These are phyloP conservation scores for Acronicta psi DNA, from an alignment of 2,888 invertebrate genomes.

Conservation along the genomic window DNA sequence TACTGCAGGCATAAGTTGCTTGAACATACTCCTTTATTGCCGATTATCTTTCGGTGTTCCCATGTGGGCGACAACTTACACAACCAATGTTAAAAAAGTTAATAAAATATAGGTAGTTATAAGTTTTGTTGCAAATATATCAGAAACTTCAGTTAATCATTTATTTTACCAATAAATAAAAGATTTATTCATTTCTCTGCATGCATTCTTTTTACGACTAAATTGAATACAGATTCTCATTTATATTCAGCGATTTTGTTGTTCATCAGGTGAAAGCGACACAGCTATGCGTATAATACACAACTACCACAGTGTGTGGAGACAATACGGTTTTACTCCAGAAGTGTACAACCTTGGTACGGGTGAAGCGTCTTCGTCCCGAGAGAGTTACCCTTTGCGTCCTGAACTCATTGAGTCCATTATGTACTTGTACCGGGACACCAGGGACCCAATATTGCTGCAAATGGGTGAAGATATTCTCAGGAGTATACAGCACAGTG, in stretches of 20 bases:
- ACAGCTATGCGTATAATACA: slow-evolving; percentile 97
- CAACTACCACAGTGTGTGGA: slow-evolving; percentile 99
- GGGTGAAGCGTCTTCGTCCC: slow-evolving; percentile 94
- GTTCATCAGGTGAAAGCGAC: slow-evolving; percentile 93
- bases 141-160: too few species aligned
- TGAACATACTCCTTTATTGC: too few species aligned
- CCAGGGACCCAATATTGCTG: slow-evolving; percentile 96
- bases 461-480: slow-evolving; percentile 98
- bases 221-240: too few species aligned
- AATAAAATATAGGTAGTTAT: too few species aligned
- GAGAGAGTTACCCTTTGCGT: slow-evolving; percentile 97
- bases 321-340: slow-evolving; percentile 98
- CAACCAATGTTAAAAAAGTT: too few species aligned
- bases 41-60: too few species aligned
- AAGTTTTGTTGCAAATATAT: too few species aligned
- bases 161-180: too few species aligned
- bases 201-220: too few species aligned
- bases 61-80: too few species aligned
- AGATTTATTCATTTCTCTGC: too few species aligned
- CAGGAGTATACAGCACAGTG: slow-evolving; percentile 97
- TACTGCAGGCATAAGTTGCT: background rate
- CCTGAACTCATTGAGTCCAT: slow-evolving; percentile 99
- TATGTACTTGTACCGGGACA: slow-evolving; percentile 98
- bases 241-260: background rate
- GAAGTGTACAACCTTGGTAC: slow-evolving; percentile 99